Evolutionary conservation across 2,113 vertebrate species (phyloP), one percentile per base, ranked within the genome.

Genomic region (Menura novaehollandiae): DNA sequence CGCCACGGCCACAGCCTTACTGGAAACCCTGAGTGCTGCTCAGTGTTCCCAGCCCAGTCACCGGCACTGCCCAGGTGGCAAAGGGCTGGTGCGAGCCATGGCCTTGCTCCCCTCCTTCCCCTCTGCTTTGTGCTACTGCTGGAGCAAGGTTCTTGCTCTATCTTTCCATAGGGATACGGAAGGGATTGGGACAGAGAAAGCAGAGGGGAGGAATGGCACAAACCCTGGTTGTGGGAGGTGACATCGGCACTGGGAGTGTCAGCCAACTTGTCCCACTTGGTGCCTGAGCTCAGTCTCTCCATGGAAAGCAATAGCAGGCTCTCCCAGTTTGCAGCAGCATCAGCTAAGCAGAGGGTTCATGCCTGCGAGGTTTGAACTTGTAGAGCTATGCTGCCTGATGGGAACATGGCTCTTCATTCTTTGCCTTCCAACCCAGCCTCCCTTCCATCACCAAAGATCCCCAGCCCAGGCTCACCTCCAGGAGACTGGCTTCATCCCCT

Each of bases 11-110:
- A 28, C 33, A 11, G 84, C 49, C 81, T 98, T 98, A 97, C 98
- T 98, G 97, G 97, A 98, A 98, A 91, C 67, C 30, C 62, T 28
- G 87, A 86, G 92, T 24, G 59, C 93, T 60, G 76, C 89, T 86
- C 92, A 9, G 33, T 2, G 16, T 55, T 82, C 88, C 96, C 89
- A 91, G 85, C 79, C 51, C 6, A 1, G 87, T 16, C 80, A 13
- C 74, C 56, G 20, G 44, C 58, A 0, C 55, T 66, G 76, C 78
- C 87, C 96, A 89, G 23, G 44, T 84, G 64, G 67, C 88, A 35
- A 43, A 11, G 74, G 49, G 60, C 71, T 44, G 20, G 3, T 28
- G 23, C 2, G 26, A 93, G 84, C 77, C 73, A 7, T 0, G 28
- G 55, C 41, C 51, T 63, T 3, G 5, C 73, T 58, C 37, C 39